phyloP scores from a whole-genome alignment of 2,888 invertebrate genomes.

The Plagodis dolabraria region DNA sequence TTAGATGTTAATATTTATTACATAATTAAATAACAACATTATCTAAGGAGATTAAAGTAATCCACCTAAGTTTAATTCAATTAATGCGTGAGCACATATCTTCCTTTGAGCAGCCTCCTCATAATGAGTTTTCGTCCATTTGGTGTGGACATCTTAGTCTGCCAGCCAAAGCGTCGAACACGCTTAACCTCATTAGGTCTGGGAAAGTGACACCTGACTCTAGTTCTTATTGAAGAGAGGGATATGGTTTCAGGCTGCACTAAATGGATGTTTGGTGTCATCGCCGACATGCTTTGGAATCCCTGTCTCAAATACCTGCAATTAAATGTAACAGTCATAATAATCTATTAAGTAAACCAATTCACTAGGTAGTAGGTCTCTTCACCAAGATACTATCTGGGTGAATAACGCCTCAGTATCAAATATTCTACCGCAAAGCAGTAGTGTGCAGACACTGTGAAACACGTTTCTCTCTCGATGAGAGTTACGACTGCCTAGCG shows the following conservation, averaged over 20 bases:
- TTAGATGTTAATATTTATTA: not conserved
- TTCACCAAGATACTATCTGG: not conserved
- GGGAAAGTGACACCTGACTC: slow-evolving; percentile 89
- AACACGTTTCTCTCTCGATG: no score
- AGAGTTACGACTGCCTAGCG: no score
- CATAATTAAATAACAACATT: slow-evolving; percentile 1
- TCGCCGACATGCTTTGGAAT: slow-evolving; percentile 50
- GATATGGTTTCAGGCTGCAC: slow-evolving; percentile 63
- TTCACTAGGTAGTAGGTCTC: no score
- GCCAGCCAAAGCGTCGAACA: slow-evolving; percentile 89
- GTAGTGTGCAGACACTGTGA: no score
- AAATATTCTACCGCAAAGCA: not conserved
- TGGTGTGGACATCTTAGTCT: slow-evolving; percentile 87
- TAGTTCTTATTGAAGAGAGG: slow-evolving; percentile 67
- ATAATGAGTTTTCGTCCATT: slow-evolving; percentile 89
- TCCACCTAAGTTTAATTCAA: not conserved
- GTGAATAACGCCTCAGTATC: not conserved
- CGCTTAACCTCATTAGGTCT: slow-evolving; percentile 89
- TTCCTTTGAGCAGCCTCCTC: slow-evolving; percentile 91
- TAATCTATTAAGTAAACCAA: no score
- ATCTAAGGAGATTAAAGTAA: not conserved
- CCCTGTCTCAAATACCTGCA: slow-evolving; percentile 64
- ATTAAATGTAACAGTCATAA: slow-evolving; percentile 13
- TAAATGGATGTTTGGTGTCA: slow-evolving; percentile 49
- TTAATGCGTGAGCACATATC: slow-evolving; percentile 88